These are phyloP conservation scores for Chrysogorgia sp. DNA, from an alignment of 92 coral and sea anemone species.

Conservation along the genomic window DNA sequence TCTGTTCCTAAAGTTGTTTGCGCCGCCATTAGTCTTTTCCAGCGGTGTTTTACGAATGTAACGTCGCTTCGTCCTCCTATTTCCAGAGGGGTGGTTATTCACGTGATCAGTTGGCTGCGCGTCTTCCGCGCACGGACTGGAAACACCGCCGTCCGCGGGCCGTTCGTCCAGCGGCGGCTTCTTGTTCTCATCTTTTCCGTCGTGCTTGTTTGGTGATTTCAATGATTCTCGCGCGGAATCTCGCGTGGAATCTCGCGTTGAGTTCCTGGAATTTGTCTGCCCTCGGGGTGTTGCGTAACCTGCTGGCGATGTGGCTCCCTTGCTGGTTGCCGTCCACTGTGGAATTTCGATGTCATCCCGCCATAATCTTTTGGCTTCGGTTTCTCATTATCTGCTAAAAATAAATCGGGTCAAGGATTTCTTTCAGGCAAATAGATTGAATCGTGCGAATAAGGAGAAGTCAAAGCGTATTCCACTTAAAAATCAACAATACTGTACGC, in stretches of 20 bases:
- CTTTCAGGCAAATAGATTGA: neutral
- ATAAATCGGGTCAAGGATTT: neutral
- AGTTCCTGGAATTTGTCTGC: neutral
- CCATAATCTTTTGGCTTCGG: slow-evolving; percentile 28
- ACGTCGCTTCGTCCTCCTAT: slow-evolving; percentile 14
- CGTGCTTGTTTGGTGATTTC: neutral
- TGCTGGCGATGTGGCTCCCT: slow-evolving; percentile 11
- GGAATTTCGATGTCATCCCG: neutral
- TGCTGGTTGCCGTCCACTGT: neutral
- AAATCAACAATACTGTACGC: no score
- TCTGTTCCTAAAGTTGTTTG: neutral
- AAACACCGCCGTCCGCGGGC: neutral
- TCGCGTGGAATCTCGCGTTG: slow-evolving; percentile 17
- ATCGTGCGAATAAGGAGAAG: no score
- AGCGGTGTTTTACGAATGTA: slow-evolving; percentile 12
- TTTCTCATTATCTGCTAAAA: slow-evolving; percentile 10
- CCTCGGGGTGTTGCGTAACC: slow-evolving; percentile 7
- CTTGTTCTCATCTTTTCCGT: neutral
- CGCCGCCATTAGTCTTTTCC: neutral
- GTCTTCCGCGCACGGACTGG: neutral
- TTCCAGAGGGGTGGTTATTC: slow-evolving; percentile 3
- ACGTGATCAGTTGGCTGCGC: neutral
- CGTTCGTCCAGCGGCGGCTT: slow-evolving; percentile 2
- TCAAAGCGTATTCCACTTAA: neutral
- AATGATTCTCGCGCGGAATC: slow-evolving; percentile 3